Evolutionary conservation across 1,140 invertebrate genomes (phyloP).

Genomic region (Belonocnema kinseyi): DNA sequence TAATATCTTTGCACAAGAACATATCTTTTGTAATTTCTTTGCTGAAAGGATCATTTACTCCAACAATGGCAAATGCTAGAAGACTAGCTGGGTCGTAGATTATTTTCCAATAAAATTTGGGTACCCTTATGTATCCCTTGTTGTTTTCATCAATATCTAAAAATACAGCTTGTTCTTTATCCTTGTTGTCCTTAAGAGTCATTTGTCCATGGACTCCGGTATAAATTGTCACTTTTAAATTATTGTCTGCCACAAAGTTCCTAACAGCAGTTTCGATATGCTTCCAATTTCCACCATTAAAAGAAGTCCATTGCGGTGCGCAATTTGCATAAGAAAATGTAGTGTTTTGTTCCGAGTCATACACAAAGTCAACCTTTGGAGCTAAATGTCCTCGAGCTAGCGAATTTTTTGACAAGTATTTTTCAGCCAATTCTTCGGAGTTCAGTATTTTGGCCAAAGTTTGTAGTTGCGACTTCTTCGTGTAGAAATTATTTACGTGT

Average conservation of each 20-base stretch:
- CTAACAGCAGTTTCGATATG: slow-evolving; percentile 46
- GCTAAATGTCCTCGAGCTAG: slow-evolving; percentile 71
- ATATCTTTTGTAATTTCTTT: slow-evolving; percentile 68
- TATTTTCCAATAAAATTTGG: slow-evolving; percentile 80
- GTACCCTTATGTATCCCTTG: slow-evolving; percentile 73
- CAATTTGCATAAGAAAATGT: slow-evolving; percentile 77
- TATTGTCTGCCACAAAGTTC: slow-evolving; percentile 54
- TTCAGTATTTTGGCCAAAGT: slow-evolving; percentile 59
- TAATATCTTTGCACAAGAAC: slow-evolving; percentile 77
- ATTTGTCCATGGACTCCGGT: slow-evolving; percentile 78
- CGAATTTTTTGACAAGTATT: slow-evolving; percentile 52
- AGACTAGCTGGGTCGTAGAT: slow-evolving; percentile 75
- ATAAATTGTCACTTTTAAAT: slow-evolving; percentile 72
- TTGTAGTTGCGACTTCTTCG: slow-evolving; percentile 50
- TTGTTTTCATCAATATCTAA: slow-evolving; percentile 70
- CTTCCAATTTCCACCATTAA: slow-evolving; percentile 78
- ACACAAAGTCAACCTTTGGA: slow-evolving; percentile 74
- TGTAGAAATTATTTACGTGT: slow-evolving; percentile 58
- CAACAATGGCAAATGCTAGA: slow-evolving; percentile 78
- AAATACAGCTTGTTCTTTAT: slow-evolving; percentile 71
- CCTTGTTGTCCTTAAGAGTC: slow-evolving; percentile 72
- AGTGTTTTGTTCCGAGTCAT: slow-evolving; percentile 64
- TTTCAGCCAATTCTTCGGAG: slow-evolving; percentile 51
- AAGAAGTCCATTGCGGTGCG: slow-evolving; percentile 77
- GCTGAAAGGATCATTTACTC: slow-evolving; percentile 81